These are phyloP conservation scores for Nothobranchius kuhntae DNA, from an alignment of 2,113 vertebrate species.

Conservation along the genomic window DNA sequence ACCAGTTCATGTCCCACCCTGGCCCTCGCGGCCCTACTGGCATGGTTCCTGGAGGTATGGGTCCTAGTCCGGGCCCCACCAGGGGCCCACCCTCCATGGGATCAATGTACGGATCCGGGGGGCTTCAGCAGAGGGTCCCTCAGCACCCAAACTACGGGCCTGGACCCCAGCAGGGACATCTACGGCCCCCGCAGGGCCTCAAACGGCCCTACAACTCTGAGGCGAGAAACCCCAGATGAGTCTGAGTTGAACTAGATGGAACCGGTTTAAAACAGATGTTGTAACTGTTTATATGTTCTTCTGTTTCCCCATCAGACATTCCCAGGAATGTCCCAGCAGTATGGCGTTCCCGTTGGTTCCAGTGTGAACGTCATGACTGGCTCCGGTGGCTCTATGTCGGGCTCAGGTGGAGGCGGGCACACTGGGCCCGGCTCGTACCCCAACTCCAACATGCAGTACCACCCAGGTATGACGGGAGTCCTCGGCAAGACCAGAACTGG, in stretches of 20 bases:
- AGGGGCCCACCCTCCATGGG: constrained; percentile 73
- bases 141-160: constrained; percentile 83
- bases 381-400: constrained; percentile 40
- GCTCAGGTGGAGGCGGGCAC: constrained; percentile 46
- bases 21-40: constrained; percentile 82
- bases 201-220: constrained; percentile 86
- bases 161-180: constrained; percentile 79
- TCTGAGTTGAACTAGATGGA: neutral
- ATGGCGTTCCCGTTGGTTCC: constrained; percentile 50
- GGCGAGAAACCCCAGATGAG: constrained; percentile 69
- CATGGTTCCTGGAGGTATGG: constrained; percentile 81
- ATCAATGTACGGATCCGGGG: constrained; percentile 76
- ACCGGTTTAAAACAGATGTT: neutral
- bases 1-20: constrained; percentile 85
- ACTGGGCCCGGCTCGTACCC: constrained; percentile 67
- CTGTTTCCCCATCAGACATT: constrained; percentile 29
- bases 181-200: constrained; percentile 80
- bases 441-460: constrained; percentile 84
- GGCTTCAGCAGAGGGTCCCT: constrained; percentile 81
- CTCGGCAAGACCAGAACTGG: too few species aligned
- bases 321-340: constrained; percentile 71
- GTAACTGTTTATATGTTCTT: neutral
- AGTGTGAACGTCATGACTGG: constrained; percentile 55
- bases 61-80: constrained; percentile 54
- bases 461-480: constrained; percentile 44